Evolutionary conservation across 2,797 vertebrate species (phyloP), one percentile per base, ranked within the genome.

Genomic region (Chaetodon trifasciatus): DNA sequence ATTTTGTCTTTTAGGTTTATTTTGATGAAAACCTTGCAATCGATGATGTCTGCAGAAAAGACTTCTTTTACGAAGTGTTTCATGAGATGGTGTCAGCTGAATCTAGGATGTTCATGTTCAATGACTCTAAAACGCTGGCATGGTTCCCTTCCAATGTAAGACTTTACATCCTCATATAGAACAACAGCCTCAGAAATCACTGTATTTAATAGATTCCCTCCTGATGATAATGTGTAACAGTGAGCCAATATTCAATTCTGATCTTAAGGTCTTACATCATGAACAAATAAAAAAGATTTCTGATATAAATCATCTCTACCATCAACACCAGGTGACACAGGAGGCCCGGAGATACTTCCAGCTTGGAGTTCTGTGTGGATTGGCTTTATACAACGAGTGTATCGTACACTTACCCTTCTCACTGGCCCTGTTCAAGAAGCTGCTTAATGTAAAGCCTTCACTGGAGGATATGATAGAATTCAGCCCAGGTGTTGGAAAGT

Each of bases 331-430:
- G 97, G 96, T 95, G 46, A 95, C 93, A 91, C 90, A 96, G 93
- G 92, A 96, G 82, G 93, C 95, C 84, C 94, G 96, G 83, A 94
- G 92, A 67, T 67, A 46, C 56, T 97, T 97, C 93, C 92, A 96
- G 84, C 96, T 98, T 88, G 97, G 97, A 85, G 91, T 97, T 88
- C 92, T 98, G 75, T 97, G 97, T 95, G 97, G 97, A 58, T 91
- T 98, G 92, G 97, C 97, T 70, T 95, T 98, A 86, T 97, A 96
- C 95, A 97, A 97, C 92, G 94, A 94, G 83, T 96, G 94, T 82
- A 96, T 97, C 85, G 95, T 98, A 89, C 93, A 97, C 88, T 94
- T 98, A 81, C 96, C 96, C 64, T 97, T 98, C 91, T 97, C 97
- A 63, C 90, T 97, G 94, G 97, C 95, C 74, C 94, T 98, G 86